These are phyloP conservation scores for Clistopyga incitator DNA, from an alignment of 2,888 invertebrate genomes.

Conservation along the genomic window DNA sequence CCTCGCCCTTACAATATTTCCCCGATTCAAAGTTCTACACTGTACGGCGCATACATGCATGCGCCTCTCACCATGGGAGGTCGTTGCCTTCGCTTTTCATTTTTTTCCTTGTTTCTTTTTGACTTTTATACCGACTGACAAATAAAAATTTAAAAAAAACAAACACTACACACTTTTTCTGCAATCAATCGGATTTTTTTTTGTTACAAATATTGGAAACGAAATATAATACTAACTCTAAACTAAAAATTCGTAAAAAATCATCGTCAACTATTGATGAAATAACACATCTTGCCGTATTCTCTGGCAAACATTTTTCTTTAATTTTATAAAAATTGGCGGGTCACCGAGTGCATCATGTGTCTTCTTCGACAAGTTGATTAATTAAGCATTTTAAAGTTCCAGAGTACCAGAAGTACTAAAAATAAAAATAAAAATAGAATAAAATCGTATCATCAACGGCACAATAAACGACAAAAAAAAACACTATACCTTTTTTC, in stretches of 20 bases:
- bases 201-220: neutral
- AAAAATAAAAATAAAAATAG: neutral
- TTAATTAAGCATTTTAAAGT: conserved; percentile 31
- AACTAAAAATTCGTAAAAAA: too few relatives aligned
- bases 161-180: neutral
- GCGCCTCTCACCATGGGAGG: conserved; percentile 32
- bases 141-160: too few relatives aligned
- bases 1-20: conserved; percentile 55
- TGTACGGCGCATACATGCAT: conserved; percentile 28
- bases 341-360: neutral
- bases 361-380: conserved; percentile 6
- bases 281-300: too few relatives aligned
- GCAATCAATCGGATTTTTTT: conserved; percentile 8
- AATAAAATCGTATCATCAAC: conserved; percentile 7
- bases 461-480: too few relatives aligned
- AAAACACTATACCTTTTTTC: neutral
- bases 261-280: too few relatives aligned
- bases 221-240: neutral
- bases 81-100: conserved; percentile 14
- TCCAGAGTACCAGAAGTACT: neutral
- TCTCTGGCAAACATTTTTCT: neutral
- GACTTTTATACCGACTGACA: neutral
- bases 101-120: neutral
- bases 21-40: conserved; percentile 61
- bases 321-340: neutral